Evolutionary conservation across 2,888 invertebrate genomes (phyloP).

Genomic region (Portevinia maculata): DNA sequence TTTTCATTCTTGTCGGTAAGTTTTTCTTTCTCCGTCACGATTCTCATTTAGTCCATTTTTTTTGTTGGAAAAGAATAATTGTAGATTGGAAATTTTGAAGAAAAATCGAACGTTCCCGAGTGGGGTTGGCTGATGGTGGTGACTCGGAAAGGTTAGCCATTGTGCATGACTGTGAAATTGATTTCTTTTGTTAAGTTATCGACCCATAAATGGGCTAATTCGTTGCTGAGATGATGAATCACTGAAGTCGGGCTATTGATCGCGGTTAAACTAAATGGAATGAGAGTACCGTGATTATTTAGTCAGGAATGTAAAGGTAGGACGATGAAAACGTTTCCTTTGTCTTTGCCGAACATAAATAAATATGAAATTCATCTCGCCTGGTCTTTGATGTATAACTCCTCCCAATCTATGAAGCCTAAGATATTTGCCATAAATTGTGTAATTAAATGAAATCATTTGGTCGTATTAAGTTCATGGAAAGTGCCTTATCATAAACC

Average conservation of each 20-base stretch:
- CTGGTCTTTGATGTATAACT: no score
- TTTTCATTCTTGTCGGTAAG: slow-evolving; percentile 27
- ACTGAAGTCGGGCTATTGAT: neutral
- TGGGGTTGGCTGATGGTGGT: neutral
- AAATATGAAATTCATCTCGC: no score
- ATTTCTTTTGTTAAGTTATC: slow-evolving; percentile 11
- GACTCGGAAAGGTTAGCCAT: neutral
- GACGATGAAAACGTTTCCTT: no score
- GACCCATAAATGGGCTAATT: slow-evolving; percentile 10
- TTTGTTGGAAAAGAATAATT: neutral
- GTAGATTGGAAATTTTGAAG: slow-evolving; percentile 7
- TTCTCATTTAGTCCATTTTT: neutral
- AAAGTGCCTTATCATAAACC: no score
- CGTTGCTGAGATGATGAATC: slow-evolving; percentile 4
- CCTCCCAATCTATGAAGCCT: no score
- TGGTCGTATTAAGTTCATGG: no score
- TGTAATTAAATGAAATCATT: no score
- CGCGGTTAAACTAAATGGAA: neutral
- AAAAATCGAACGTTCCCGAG: neutral
- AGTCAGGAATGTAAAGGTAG: no score
- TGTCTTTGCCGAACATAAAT: no score
- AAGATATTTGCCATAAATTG: no score
- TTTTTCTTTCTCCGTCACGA: neutral
- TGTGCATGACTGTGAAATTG: slow-evolving; percentile 10
- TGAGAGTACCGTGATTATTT: no score